Conservation (phyloP, 2,797 vertebrate species). For the Microctenopoma lineatum region DNA sequence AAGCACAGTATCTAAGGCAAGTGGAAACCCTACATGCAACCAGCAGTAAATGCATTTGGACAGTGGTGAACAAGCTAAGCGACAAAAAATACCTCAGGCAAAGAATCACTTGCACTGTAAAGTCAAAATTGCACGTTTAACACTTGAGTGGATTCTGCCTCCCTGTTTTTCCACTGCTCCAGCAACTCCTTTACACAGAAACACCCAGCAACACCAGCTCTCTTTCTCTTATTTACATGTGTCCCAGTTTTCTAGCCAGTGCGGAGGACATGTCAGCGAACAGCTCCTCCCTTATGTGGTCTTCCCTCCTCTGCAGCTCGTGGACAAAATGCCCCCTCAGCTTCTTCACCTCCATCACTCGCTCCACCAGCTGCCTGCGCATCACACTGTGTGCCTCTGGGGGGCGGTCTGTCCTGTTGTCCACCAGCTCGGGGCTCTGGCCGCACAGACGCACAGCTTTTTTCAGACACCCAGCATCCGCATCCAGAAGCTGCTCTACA, state of each 20-base stretch:
- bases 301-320: conserved; percentile 75
- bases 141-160: conserved; percentile 14
- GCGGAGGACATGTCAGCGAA: conserved; percentile 69
- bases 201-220: background rate
- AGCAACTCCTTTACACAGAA: background rate
- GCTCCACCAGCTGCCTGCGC: conserved; percentile 55
- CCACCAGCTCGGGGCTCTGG: conserved; percentile 71
- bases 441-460: conserved; percentile 48
- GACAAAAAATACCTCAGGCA: conserved; percentile 38
- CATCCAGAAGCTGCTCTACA: conserved; percentile 57
- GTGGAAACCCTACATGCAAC: conserved; percentile 24
- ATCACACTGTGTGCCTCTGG: conserved; percentile 27
- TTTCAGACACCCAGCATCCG: conserved; percentile 46
- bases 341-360: conserved; percentile 59
- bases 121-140: conserved; percentile 40
- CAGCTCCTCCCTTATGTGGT: conserved; percentile 68
- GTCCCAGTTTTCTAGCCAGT: conserved; percentile 64
- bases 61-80: conserved; percentile 31
- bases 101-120: conserved; percentile 15
- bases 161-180: background rate
- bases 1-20: conserved; percentile 23
- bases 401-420: conserved; percentile 39
- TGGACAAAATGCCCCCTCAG: conserved; percentile 71
- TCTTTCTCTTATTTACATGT: conserved; percentile 32
- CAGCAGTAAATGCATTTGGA: conserved; percentile 32